Evolutionary conservation across 2,888 invertebrate species (phyloP).

Genomic region (Nephrocerus scutellatus): DNA sequence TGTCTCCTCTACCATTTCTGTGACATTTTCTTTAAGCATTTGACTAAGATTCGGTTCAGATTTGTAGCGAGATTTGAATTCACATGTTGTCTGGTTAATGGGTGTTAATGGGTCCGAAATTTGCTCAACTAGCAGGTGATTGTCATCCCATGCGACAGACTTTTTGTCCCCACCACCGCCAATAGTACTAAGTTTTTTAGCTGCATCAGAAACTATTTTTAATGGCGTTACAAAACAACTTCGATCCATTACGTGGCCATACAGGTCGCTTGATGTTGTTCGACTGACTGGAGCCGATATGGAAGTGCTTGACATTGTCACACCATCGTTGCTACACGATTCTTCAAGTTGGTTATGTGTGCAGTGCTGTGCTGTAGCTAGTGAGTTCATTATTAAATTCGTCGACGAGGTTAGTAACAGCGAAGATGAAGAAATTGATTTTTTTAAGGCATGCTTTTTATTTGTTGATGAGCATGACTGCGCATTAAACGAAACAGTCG

Average conservation of each 20-base stretch:
- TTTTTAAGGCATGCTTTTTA: conserved; percentile 35
- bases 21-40: conserved; percentile 11
- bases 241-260: conserved; percentile 27
- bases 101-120: conserved; percentile 33
- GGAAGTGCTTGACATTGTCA: conserved; percentile 17
- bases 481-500: too few species aligned
- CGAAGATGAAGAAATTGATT: conserved; percentile 44
- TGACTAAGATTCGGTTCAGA: conserved; percentile 44
- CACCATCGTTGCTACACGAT: too few species aligned
- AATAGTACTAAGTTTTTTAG: conserved; percentile 26
- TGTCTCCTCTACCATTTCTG: conserved; percentile 10
- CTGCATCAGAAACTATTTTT: conserved; percentile 31
- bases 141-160: conserved; percentile 35
- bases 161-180: conserved; percentile 25
- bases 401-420: conserved; percentile 25
- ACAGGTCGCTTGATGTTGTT: conserved; percentile 34
- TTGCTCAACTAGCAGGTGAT: conserved; percentile 28
- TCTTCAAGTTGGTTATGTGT: too few species aligned
- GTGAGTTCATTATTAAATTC: too few species aligned
- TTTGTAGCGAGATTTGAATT: conserved; percentile 38
- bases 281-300: conserved; percentile 40
- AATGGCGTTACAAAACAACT: conserved; percentile 33
- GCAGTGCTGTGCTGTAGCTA: too few species aligned
- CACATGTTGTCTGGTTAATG: conserved; percentile 26
- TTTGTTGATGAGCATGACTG: conserved; percentile 23